Conservation (phyloP, 1,140 invertebrate genomes). For the Euborellia annulipes region DNA sequence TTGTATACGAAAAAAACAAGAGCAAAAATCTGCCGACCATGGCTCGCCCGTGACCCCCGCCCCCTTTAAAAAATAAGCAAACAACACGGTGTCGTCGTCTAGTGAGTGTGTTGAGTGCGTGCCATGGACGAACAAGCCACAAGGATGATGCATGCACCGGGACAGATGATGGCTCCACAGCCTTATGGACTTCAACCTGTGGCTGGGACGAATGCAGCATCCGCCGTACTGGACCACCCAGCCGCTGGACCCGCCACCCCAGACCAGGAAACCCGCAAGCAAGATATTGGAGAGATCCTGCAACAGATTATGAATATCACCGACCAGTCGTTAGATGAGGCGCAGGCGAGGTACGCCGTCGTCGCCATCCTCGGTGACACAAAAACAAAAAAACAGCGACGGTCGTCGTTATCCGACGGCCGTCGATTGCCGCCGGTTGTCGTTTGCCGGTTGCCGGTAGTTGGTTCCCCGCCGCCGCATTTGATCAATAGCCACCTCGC, state of each 20-base stretch:
- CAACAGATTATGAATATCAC: slow-evolving; percentile 99
- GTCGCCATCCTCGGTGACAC: no score
- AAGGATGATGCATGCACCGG: slow-evolving; percentile 33
- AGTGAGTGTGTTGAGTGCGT: not conserved
- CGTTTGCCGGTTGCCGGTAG: no score
- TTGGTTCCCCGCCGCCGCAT: not conserved
- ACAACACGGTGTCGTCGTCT: not conserved
- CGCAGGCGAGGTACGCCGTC: slow-evolving; percentile 75
- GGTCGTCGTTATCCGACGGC: slow-evolving; percentile 4
- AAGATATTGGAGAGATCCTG: slow-evolving; percentile 81
- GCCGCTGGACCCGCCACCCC: slow-evolving; percentile 32
- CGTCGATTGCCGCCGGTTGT: no score
- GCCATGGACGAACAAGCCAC: slow-evolving; percentile 23
- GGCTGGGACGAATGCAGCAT: slow-evolving; percentile 38
- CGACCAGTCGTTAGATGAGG: slow-evolving; percentile 94
- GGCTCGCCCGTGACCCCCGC: no score
- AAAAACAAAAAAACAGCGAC: no score
- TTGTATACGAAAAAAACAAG: no score
- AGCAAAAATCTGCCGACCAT: not conserved
- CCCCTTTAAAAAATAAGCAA: no score
- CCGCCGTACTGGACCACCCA: slow-evolving; percentile 23
- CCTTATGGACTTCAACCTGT: slow-evolving; percentile 30
- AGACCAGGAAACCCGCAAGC: slow-evolving; percentile 57
- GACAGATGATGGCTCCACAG: slow-evolving; percentile 31
- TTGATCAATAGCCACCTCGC: no score